These are phyloP conservation scores for Recurvirostra avosetta DNA, from an alignment of 2,113 vertebrate genomes.

Conservation along the genomic window DNA sequence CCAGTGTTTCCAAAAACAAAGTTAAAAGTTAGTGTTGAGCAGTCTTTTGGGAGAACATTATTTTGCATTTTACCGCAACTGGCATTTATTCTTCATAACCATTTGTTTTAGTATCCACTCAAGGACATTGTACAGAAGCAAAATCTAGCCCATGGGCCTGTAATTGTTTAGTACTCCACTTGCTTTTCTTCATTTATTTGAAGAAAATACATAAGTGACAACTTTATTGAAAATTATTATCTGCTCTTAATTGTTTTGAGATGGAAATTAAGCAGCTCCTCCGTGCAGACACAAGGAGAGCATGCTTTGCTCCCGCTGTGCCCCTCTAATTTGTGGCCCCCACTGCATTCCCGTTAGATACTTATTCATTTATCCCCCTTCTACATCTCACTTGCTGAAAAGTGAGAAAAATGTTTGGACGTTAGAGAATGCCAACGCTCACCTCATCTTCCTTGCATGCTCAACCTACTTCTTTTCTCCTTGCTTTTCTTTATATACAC, in stretches of 20 bases:
- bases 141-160: slow-evolving; percentile 24
- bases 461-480: not conserved
- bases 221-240: slow-evolving; percentile 36
- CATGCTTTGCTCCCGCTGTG: not conserved
- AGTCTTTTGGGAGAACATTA: not conserved
- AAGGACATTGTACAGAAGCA: not conserved
- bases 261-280: not conserved
- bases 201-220: slow-evolving; percentile 1
- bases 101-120: slow-evolving; percentile 21
- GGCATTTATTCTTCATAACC: slow-evolving; percentile 23
- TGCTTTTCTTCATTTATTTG: slow-evolving; percentile 41
- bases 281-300: not conserved
- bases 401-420: not conserved
- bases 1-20: not conserved
- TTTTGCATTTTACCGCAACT: slow-evolving; percentile 7
- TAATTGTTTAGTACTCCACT: not conserved
- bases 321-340: not conserved
- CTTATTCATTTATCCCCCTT: not conserved
- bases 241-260: slow-evolving; percentile 17
- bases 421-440: not conserved
- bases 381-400: not conserved
- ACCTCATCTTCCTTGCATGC: not conserved
- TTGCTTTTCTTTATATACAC: not conserved
- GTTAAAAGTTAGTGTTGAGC: slow-evolving; percentile 3
- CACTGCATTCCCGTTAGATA: not conserved